Percentiles rank a stretch among this genome's conserved stretches.
Conservation (phyloP, 2,113 vertebrate species). For the Zosterops japonicus region DNA sequence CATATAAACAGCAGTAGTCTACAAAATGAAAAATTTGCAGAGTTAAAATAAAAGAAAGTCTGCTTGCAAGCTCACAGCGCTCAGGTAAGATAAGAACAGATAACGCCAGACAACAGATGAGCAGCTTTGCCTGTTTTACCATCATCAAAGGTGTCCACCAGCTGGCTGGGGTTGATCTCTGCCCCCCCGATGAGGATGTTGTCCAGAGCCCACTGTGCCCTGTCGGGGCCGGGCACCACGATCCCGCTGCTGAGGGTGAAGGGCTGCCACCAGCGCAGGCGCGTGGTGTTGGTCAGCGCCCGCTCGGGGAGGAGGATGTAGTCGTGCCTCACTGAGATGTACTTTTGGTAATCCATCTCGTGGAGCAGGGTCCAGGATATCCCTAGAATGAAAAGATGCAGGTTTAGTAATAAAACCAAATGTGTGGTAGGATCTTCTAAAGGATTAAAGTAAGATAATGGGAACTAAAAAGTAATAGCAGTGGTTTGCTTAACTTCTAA, state of each 20-base stretch:
- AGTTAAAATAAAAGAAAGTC: neutral
- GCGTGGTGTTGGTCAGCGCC: constrained; percentile 90
- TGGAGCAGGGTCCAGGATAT: constrained; percentile 95
- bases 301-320: constrained; percentile 91
- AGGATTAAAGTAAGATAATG: neutral
- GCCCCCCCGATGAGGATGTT: constrained; percentile 95
- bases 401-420: neutral
- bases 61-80: neutral
- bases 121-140: constrained; percentile 74
- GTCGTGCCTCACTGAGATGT: constrained; percentile 91
- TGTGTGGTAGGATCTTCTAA: neutral
- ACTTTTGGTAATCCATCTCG: constrained; percentile 98
- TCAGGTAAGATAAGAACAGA: neutral
- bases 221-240: constrained; percentile 84
- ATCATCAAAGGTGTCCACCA: constrained; percentile 94
- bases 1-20: neutral
- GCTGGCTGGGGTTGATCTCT: constrained; percentile 95
- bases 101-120: neutral
- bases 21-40: neutral
- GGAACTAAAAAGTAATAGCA: neutral
- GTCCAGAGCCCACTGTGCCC: constrained; percentile 96
- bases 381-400: constrained; percentile 70
- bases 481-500: neutral
- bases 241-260: constrained; percentile 85
- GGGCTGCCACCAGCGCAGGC: constrained; percentile 98